These are phyloP conservation scores for Ia io DNA, from an alignment of 2,113 vertebrate genomes.

Conservation along the genomic window DNA sequence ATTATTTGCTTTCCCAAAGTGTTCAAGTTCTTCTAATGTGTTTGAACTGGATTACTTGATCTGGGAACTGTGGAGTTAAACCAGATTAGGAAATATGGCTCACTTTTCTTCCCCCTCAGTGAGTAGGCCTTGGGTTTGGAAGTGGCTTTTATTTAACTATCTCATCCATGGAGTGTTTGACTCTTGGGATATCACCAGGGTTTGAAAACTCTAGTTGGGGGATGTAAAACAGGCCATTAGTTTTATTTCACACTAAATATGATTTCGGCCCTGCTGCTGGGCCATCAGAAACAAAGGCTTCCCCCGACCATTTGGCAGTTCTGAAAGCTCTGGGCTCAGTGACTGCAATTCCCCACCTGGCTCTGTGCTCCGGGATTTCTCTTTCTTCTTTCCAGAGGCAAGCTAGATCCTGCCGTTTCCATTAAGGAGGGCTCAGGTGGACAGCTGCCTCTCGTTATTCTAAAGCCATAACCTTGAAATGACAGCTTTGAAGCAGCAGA, in stretches of 20 bases:
- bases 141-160: neutral
- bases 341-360: neutral
- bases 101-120: neutral
- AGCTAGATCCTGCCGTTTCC: neutral
- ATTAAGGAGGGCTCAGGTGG: neutral
- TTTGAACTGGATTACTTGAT: neutral
- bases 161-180: neutral
- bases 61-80: neutral
- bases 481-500: constrained; percentile 38
- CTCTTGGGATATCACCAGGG: neutral
- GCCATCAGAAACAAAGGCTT: neutral
- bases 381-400: neutral
- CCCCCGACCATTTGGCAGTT: neutral
- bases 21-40: neutral
- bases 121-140: neutral
- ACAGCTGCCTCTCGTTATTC: neutral
- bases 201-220: neutral
- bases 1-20: neutral
- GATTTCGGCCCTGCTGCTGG: neutral
- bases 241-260: neutral
- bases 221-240: neutral
- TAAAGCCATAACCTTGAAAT: constrained; percentile 60
- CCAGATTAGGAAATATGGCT: neutral
- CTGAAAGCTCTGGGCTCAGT: neutral
- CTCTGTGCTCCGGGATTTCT: neutral